phyloP scores from a whole-genome alignment of 2,113 vertebrate genomes.

The Baryphthengus martii region DNA sequence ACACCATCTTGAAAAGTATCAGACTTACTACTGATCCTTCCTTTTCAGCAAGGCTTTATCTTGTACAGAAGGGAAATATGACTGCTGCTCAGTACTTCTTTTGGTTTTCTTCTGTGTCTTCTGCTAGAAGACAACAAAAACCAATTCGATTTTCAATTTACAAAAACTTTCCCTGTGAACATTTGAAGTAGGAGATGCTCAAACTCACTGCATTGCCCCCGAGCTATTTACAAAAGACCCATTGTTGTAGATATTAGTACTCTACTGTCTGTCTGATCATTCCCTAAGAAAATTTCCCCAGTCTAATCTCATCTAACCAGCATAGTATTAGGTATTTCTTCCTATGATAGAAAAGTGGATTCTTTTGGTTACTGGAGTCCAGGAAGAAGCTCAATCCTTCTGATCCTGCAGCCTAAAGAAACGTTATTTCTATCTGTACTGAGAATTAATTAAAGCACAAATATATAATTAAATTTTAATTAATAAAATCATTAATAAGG shows the following conservation, averaged over 20 bases:
- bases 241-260: background rate
- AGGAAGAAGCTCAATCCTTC: background rate
- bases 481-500: background rate
- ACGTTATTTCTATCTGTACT: background rate
- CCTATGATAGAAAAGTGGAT: background rate
- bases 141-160: background rate
- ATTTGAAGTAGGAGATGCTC: background rate
- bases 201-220: background rate
- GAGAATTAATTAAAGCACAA: background rate
- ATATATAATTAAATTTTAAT: background rate
- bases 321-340: background rate
- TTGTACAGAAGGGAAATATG: background rate
- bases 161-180: background rate
- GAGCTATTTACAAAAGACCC: background rate
- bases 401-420: background rate
- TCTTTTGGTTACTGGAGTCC: background rate
- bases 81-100: background rate
- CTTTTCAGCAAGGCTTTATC: background rate
- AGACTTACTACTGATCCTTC: background rate
- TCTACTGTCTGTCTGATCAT: accelerated
- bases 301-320: background rate
- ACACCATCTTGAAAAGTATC: background rate
- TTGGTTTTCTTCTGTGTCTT: background rate
- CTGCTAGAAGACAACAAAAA: background rate
- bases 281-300: background rate